Conservation (phyloP, 2,888 invertebrate genomes). For the Hyposoter didymator region DNA sequence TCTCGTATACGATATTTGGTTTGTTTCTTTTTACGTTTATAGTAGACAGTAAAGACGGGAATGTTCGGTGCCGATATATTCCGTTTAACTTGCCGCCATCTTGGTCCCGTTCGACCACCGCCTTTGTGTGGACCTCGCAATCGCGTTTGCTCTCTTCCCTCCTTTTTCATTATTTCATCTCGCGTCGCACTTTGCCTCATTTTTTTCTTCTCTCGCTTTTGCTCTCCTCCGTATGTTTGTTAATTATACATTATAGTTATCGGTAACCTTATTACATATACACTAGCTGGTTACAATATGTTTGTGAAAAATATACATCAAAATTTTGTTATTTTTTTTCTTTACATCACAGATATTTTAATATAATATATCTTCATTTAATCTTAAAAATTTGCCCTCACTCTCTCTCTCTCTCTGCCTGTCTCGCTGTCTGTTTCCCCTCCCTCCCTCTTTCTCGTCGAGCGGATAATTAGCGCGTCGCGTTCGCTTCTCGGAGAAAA, state of each 20-base stretch:
- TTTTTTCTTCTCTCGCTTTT: slow-evolving; percentile 39
- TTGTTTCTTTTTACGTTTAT: slow-evolving; percentile 37
- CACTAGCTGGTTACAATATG: slow-evolving; percentile 84
- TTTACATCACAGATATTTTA: slow-evolving; percentile 84
- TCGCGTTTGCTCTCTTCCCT: slow-evolving; percentile 55
- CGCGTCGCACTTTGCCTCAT: slow-evolving; percentile 55
- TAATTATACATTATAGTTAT: slow-evolving; percentile 75
- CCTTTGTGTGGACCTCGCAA: slow-evolving; percentile 78
- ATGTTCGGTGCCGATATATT: slow-evolving; percentile 80
- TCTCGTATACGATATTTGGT: slow-evolving; percentile 66
- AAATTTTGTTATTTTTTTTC: slow-evolving; percentile 83
- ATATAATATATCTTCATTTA: slow-evolving; percentile 83
- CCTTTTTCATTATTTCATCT: slow-evolving; percentile 59
- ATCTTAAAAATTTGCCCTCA: slow-evolving; percentile 81
- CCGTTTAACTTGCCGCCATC: slow-evolving; percentile 82
- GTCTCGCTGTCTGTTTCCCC: neutral
- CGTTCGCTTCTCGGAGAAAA: slow-evolving; percentile 76
- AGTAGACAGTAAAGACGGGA: slow-evolving; percentile 74
- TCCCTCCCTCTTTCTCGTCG: slow-evolving; percentile 70
- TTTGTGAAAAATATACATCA: slow-evolving; percentile 85
- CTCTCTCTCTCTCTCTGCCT: slow-evolving; percentile 65
- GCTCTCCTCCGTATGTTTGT: slow-evolving; percentile 56
- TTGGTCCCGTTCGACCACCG: slow-evolving; percentile 82
- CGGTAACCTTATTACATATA: slow-evolving; percentile 83
- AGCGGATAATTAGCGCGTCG: slow-evolving; percentile 77